Percentiles rank a stretch among this genome's conserved stretches.
Evolutionary conservation across 2,113 vertebrate genomes (phyloP).

Genomic region (Myotis lucifugus): DNA sequence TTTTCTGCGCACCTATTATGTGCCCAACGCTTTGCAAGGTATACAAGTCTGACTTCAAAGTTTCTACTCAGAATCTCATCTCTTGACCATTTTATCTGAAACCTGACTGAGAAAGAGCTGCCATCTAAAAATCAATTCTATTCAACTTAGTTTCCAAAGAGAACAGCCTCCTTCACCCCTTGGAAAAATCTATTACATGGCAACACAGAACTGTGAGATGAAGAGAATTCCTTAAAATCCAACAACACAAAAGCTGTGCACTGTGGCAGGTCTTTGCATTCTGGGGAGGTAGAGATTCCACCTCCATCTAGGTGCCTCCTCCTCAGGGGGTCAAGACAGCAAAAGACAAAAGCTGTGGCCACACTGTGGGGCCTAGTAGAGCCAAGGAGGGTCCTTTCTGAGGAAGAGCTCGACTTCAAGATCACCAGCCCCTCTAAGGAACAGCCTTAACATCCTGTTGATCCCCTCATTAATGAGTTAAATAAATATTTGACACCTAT

Average conservation of each 20-base stretch:
- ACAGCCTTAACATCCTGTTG: neutral
- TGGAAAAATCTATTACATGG: neutral
- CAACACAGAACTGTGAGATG: neutral
- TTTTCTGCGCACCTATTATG: neutral
- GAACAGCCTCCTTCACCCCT: neutral
- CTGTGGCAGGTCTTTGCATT: neutral
- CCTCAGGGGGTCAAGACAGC: neutral
- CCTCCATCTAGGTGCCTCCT: neutral
- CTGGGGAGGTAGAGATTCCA: neutral
- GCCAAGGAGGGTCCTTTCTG: neutral
- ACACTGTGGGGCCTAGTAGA: neutral
- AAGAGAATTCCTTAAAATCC: neutral
- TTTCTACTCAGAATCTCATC: neutral
- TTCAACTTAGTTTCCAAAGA: slow-evolving; percentile 10
- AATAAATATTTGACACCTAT: neutral
- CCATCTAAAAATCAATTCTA: slow-evolving; percentile 20
- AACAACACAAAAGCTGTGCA: neutral
- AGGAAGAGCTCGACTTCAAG: neutral
- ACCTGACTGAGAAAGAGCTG: neutral
- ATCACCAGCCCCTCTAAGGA: neutral
- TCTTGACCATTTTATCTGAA: neutral
- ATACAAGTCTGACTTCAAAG: neutral
- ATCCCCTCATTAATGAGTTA: neutral
- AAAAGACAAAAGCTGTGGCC: neutral
- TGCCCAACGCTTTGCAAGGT: neutral